phyloP scores from a whole-genome alignment of 2,113 vertebrate species.

The Thalassarche chlororhynchos region DNA sequence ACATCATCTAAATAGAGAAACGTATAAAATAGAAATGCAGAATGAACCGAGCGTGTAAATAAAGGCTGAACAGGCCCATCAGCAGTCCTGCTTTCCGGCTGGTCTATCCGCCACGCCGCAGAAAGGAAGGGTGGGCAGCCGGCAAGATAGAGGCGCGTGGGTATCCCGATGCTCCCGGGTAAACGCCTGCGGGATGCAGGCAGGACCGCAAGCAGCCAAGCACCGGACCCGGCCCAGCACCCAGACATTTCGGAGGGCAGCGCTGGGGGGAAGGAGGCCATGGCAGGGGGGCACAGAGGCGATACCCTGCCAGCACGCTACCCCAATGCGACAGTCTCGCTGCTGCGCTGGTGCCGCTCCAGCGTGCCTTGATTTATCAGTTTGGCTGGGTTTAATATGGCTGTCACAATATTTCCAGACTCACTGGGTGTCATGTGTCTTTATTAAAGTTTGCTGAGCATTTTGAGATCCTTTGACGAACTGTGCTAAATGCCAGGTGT shows the following conservation, averaged over 20 bases:
- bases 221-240: rapidly evolving
- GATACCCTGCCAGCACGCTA: rapidly evolving
- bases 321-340: background rate
- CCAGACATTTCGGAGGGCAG: background rate
- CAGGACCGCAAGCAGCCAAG: rapidly evolving
- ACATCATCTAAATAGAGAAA: constrained; percentile 56
- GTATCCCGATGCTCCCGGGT: rapidly evolving
- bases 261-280: background rate
- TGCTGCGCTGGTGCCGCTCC: rapidly evolving
- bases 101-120: rapidly evolving
- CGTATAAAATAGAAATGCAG: background rate
- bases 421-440: background rate
- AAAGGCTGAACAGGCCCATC: background rate
- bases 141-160: rapidly evolving
- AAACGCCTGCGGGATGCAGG: rapidly evolving
- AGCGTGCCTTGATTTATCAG: background rate
- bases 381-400: background rate
- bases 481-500: constrained; percentile 11
- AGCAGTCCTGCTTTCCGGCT: background rate
- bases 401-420: constrained; percentile 1
- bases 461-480: background rate
- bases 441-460: constrained; percentile 10
- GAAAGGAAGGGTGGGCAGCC: background rate
- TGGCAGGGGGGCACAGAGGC: rapidly evolving
- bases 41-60: background rate